phyloP scores from a whole-genome alignment of 2,888 invertebrate species.

The Drosophila robusta region DNA sequence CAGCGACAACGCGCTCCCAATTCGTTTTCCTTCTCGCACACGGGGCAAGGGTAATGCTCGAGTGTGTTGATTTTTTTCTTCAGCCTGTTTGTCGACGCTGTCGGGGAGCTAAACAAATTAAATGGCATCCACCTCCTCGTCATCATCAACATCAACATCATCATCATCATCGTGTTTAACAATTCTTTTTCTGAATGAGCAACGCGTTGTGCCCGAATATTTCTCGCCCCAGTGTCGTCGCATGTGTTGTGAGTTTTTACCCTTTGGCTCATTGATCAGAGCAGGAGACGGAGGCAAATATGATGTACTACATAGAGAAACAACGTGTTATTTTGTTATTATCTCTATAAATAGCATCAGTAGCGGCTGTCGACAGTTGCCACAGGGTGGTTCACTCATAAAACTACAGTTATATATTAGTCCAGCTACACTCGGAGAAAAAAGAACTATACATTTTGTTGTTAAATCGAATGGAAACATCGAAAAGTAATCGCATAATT shows the following conservation, averaged over 20 bases:
- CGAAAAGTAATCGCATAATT: background rate
- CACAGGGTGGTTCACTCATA: constrained; percentile 57
- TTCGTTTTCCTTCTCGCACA: constrained; percentile 43
- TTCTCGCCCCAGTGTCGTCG: constrained; percentile 33
- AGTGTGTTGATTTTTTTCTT: constrained; percentile 7
- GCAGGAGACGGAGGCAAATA: constrained; percentile 45
- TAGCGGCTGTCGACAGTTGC: constrained; percentile 43
- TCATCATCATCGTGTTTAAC: constrained; percentile 28
- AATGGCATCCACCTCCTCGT: constrained; percentile 56
- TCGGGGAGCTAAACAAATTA: constrained; percentile 72
- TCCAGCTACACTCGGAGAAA: constrained; percentile 7
- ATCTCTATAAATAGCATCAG: constrained; percentile 63
- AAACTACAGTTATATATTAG: background rate
- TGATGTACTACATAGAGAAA: constrained; percentile 70
- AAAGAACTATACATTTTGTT: background rate
- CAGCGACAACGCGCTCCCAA: constrained; percentile 62
- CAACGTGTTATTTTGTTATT: constrained; percentile 72
- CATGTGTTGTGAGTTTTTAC: constrained; percentile 36
- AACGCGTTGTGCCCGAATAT: constrained; percentile 58
- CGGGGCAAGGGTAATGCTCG: constrained; percentile 69
- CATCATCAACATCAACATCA: constrained; percentile 29
- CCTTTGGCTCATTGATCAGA: constrained; percentile 57
- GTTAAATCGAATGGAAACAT: background rate
- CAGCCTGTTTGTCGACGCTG: constrained; percentile 42
- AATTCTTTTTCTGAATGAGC: constrained; percentile 70